phyloP scores from a whole-genome alignment of 2,797 vertebrate genomes.

The Sebastes trivittatus region DNA sequence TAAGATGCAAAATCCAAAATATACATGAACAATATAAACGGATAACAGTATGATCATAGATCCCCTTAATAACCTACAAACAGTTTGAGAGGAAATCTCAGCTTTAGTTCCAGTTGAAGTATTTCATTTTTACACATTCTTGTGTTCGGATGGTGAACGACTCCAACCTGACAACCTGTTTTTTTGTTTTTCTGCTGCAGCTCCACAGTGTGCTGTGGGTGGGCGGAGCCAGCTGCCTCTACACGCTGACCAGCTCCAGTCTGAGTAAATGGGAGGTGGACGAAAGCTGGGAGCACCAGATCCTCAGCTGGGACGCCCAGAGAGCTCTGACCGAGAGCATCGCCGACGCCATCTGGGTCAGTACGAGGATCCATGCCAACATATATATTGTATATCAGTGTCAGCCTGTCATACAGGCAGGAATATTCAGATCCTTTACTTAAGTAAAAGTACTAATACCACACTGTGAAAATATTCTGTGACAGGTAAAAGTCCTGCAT shows the following conservation, averaged over 20 bases:
- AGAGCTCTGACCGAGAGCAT: slow-evolving; percentile 87
- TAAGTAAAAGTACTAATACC: background rate
- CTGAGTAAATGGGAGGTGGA: slow-evolving; percentile 93
- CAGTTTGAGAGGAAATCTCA: background rate
- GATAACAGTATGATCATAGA: too few species aligned
- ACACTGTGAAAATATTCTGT: background rate
- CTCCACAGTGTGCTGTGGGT: slow-evolving; percentile 90
- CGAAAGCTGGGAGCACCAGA: slow-evolving; percentile 86
- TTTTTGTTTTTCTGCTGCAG: slow-evolving; percentile 67
- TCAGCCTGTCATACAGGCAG: background rate
- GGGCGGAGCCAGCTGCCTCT: slow-evolving; percentile 81
- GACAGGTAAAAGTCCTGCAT: background rate
- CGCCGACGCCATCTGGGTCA: slow-evolving; percentile 94
- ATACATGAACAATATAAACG: accelerated
- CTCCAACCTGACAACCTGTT: background rate
- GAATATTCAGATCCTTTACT: background rate
- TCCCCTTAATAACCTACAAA: background rate
- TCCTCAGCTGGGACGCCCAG: slow-evolving; percentile 88
- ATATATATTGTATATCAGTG: too few species aligned
- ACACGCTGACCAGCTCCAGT: slow-evolving; percentile 87
- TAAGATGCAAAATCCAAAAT: too few species aligned
- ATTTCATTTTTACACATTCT: background rate
- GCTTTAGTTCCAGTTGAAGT: background rate
- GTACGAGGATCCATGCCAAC: slow-evolving; percentile 10
- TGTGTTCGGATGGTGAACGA: too few species aligned